Conservation (phyloP, 2,888 invertebrate genomes). For the Trisateles emortualis region DNA sequence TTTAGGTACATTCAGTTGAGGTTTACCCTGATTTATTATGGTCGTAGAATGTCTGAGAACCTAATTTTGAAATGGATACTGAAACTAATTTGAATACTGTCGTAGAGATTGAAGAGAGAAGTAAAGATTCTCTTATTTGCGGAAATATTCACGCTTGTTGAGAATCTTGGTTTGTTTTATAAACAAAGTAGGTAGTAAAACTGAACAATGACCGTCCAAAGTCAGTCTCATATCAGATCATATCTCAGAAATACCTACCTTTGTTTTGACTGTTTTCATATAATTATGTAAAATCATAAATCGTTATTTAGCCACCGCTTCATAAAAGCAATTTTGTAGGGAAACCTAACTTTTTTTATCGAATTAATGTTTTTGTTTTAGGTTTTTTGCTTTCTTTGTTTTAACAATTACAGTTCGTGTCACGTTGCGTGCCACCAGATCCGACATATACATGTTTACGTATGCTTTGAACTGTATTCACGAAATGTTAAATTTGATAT, state of each 20-base stretch:
- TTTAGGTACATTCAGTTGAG: no score
- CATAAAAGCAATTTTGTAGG: background rate
- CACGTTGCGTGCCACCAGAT: conserved; percentile 2
- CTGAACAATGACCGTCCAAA: no score
- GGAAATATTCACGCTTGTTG: no score
- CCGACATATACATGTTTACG: conserved; percentile 1
- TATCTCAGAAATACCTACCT: background rate
- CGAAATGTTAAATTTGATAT: background rate
- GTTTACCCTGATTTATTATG: no score
- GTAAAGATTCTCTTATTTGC: no score
- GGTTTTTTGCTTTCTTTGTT: conserved; percentile 8
- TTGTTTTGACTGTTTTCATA: conserved; percentile 3
- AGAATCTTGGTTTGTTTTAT: no score
- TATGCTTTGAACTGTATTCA: background rate
- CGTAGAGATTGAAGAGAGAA: no score
- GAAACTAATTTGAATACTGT: no score
- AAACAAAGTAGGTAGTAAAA: no score
- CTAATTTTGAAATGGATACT: no score
- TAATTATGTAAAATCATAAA: background rate
- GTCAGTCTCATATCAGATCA: no score
- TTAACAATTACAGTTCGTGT: conserved; percentile 3
- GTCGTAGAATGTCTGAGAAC: no score
- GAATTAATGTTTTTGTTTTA: background rate
- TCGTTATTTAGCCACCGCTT: background rate
- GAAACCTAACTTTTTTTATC: background rate